Evolutionary conservation across 2,113 vertebrate species (phyloP), one percentile per base, ranked within the genome.

Genomic region (Ochotona curzoniae): DNA sequence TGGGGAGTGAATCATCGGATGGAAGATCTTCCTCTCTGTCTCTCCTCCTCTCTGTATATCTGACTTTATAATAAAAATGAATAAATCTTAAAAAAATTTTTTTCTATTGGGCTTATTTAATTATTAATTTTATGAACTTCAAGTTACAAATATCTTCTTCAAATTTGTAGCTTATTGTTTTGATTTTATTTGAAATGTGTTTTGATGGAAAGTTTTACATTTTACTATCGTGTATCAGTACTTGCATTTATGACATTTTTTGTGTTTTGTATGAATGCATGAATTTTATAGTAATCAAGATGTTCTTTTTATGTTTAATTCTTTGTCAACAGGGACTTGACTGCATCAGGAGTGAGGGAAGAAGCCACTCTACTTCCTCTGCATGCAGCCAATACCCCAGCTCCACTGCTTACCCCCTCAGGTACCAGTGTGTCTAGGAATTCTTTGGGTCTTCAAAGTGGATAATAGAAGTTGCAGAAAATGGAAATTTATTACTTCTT

Each of bases 151-250:
- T 63, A 90, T 17, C 38, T 89, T 70, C 32, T 71, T 87, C 10
- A 26, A 78, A 14, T 60, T 86, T 74, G 7, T 79, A 61, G 14
- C 25, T 79, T 38, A 32, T 30, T 80, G 80, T 84, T 85, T 32
- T 74, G 14, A 35, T 93, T 84, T 76, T 80, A 76, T 90, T 87
- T 93, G 57, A 79, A 81, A 84, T 67, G 13, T 79, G 11, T 78
- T 88, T 95, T 79, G 14, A 66, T 88, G 44, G 81, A 64, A 82
- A 87, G 14, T 64, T 89, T 95, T 44, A 90, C 30, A 80, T 69
- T 84, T 94, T 75, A 61, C 28, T 51, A 7, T 23, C 69, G 38
- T 87, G 81, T 67, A 57, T 51, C 73, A 85, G n/a, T 26, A 54
- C 93, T 94, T 94, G 81, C 10, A 63, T 63, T 66, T 66, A 89